Evolutionary conservation across 2,888 invertebrate species (phyloP).

Genomic region (Andrena trimmerana): DNA sequence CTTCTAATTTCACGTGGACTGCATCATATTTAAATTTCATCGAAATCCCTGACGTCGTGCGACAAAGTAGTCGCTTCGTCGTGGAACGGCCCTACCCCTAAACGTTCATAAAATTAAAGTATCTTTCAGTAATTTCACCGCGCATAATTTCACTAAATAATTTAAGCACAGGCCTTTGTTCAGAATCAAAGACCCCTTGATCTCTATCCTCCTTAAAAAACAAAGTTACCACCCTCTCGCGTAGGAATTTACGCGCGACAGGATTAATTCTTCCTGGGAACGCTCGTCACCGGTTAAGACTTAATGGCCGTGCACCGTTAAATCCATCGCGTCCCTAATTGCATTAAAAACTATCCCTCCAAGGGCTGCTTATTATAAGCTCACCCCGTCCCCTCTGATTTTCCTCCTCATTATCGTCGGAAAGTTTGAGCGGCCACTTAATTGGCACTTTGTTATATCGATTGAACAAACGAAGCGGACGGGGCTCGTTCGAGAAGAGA

Average conservation of each 20-base stretch:
- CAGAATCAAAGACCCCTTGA: neutral
- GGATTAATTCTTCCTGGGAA: conserved; percentile 31
- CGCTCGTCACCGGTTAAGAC: conserved; percentile 23
- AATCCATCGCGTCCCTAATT: conserved; percentile 45
- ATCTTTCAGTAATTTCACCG: neutral
- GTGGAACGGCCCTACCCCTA: no score
- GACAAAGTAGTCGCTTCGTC: no score
- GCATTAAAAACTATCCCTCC: conserved; percentile 38
- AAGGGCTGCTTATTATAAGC: conserved; percentile 38
- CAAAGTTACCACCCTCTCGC: neutral
- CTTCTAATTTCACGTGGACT: no score
- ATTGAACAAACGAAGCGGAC: conserved; percentile 47
- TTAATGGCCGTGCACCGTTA: conserved; percentile 33
- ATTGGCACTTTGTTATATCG: conserved; percentile 57
- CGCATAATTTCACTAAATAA: neutral
- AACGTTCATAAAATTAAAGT: neutral
- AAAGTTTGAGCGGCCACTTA: conserved; percentile 49
- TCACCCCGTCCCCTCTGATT: conserved; percentile 29
- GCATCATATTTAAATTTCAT: no score
- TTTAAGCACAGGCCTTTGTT: neutral
- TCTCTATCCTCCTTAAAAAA: neutral
- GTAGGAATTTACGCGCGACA: neutral
- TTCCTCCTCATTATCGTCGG: conserved; percentile 53
- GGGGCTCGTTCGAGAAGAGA: neutral
- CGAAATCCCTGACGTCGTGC: no score